Percentiles rank a stretch among this genome's conserved stretches.
Evolutionary conservation across 2,888 invertebrate genomes (phyloP).

Genomic region (Germaria angustata): DNA sequence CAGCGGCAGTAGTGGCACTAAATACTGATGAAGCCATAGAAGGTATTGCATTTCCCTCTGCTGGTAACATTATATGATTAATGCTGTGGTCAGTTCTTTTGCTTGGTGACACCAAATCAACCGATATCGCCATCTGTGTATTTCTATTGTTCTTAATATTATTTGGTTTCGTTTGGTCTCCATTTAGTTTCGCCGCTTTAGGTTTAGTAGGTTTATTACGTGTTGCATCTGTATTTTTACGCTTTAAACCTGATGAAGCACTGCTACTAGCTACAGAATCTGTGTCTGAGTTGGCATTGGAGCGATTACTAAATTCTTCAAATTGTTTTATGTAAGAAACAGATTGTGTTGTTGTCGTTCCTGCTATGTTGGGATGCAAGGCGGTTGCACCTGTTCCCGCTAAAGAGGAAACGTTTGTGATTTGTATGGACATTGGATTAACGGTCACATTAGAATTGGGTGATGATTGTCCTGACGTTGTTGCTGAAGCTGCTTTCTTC

Average conservation of each 20-base stretch:
- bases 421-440: conserved; percentile 30
- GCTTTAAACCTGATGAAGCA: conserved; percentile 73
- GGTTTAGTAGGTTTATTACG: conserved; percentile 40
- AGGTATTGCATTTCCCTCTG: conserved; percentile 48
- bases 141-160: conserved; percentile 66
- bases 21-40: conserved; percentile 62
- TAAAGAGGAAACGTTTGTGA: conserved; percentile 13
- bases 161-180: conserved; percentile 50
- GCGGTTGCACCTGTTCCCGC: background rate
- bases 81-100: conserved; percentile 78
- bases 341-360: conserved; percentile 6
- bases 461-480: conserved; percentile 51
- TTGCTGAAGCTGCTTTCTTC: conserved; percentile 46
- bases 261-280: conserved; percentile 75
- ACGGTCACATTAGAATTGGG: conserved; percentile 32
- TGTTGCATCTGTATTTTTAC: conserved; percentile 38
- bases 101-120: conserved; percentile 73
- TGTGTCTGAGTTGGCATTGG: conserved; percentile 75
- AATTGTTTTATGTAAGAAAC: conserved; percentile 60
- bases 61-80: conserved; percentile 72
- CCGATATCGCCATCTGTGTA: conserved; percentile 64
- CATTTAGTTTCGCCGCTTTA: conserved; percentile 66
- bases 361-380: background rate
- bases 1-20: conserved; percentile 48
- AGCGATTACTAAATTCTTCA: conserved; percentile 71